Base-by-base conservation (phyloP, 35 echinoderm and acorn worm species). In the Strongylocentrotus purpuratus region DNA sequence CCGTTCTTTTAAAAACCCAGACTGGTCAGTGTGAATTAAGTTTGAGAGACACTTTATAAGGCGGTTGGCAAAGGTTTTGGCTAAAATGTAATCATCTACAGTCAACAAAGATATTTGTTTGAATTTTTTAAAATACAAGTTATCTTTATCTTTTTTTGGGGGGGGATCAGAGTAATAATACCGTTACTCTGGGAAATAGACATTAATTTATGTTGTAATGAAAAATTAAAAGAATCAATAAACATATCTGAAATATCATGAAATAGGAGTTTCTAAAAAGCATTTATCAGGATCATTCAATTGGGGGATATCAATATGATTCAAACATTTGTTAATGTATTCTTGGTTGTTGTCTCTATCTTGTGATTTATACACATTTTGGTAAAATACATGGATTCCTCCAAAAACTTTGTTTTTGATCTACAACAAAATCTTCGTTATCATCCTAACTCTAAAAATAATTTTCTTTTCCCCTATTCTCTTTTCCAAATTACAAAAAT, bases 401-500 rank as follows among this genome's bases (percentile, higher is more conserved):
- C 17, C 4, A 4, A 86, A 32, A 7, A 86, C 17, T 4, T 4
- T 25, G 20, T 86, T 4, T 86, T 86, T n/a, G 85, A 86, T 86
- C 17, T 6, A 86, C 85, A 86, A 6, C 17, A 86, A 25, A 7
- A 86, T 86, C 32, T 6, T 86, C 85, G 4, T 86, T 17, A 25
- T 86, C n/a, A n/a, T 86, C 17, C 32, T 86, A 6, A 86, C 4
- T 25, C 17, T n/a, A 17, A 86, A 86, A 86, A n/a, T n/a, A 86
- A 4, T 17, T 86, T 86, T 32, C n/a, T 25, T 86, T 17, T 86
- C 85, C 17, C 85, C 85, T 4, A 17, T 86, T 86, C 85, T 86
- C 17, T 86, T 86, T 32, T 86, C 85, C 17, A 86, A 86, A 86
- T 86, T 86, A 32, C 85, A 86, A 86, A 86, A 86, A 86, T 86